phyloP scores from a whole-genome alignment of 2,797 vertebrate species.

The Brachyalestes nurse region DNA sequence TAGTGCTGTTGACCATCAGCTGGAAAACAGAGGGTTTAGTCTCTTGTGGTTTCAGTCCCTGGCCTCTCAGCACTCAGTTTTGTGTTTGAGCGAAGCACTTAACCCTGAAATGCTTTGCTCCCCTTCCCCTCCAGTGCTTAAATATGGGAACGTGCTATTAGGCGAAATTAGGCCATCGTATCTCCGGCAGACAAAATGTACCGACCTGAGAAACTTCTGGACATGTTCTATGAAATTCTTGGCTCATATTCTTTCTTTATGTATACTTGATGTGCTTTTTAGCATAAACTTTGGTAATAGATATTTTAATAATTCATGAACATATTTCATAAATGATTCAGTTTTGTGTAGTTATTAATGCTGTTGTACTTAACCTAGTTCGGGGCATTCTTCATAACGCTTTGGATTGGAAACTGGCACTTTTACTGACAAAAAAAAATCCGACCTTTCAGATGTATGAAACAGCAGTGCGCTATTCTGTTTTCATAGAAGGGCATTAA shows the following conservation, averaged over 20 bases:
- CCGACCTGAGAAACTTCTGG: neutral
- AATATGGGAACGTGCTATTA: neutral
- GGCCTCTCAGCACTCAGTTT: slow-evolving; percentile 9
- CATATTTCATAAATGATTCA: slow-evolving; percentile 56
- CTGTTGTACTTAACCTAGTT: slow-evolving; percentile 42
- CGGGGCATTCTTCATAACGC: slow-evolving; percentile 16
- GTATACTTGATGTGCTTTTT: slow-evolving; percentile 49
- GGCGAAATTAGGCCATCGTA: neutral
- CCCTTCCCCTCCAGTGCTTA: neutral
- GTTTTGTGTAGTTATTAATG: slow-evolving; percentile 44
- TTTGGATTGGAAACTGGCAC: slow-evolving; percentile 1
- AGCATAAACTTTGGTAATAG: slow-evolving; percentile 50
- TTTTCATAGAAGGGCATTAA: slow-evolving; percentile 57
- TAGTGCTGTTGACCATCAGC: neutral
- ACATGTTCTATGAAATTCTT: slow-evolving; percentile 26
- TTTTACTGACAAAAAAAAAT: neutral
- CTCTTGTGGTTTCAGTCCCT: slow-evolving; percentile 3
- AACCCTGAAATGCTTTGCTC: neutral
- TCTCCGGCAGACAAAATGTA: too few relatives aligned
- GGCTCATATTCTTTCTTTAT: slow-evolving; percentile 15
- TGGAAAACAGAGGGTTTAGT: neutral
- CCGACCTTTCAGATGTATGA: neutral
- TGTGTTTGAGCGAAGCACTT: slow-evolving; percentile 18
- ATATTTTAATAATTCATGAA: slow-evolving; percentile 62
- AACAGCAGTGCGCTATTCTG: slow-evolving; percentile 42